Evolutionary conservation across 2,797 vertebrate genomes (phyloP), one percentile per base, ranked within the genome.

Genomic region (Hipposideros larvatus): DNA sequence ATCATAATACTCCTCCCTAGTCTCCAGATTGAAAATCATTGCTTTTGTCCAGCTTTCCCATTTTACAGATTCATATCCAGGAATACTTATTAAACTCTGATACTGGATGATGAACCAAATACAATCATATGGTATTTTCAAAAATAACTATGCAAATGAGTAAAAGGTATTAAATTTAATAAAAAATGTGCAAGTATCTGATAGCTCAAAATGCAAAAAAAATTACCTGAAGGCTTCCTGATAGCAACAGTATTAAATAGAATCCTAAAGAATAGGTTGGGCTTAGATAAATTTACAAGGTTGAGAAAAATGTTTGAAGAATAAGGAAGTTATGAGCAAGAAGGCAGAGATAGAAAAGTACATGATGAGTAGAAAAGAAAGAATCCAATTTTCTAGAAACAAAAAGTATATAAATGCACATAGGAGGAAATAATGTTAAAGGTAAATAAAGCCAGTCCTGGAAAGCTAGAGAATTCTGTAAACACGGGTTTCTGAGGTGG

Each of bases 141-240:
- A 77, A 95, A 82, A 53, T 48, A 88, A 61, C 21, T 73, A 21
- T 48, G 46, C 61, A 90, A 95, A 37, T 73, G 13, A 89, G 28
- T 66, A 46, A 48, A 88, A 86, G 11, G 13, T 77, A 71, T 78
- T 66, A 63, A 31, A 53, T 63, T 70, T 46, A 82, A 70, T 82
- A 94, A 83, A 89, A 78, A 5, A 86, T 68, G 21, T 3, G 16
- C 43, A 77, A 26, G 0, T 87, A 3, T 68, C 34, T 77, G 68
- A 90, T 37, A 34, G 90, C 68, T 92, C 46, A 77, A 78, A 86
- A 83, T 41, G 10, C 22, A 61, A 61, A 46, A 61, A 46, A 63
- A 14, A 71, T 65, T 63, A 70, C 19, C 41, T 46, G 37, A 87
- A 90, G 70, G 1, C 11, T 90, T 79, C 34, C 53, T 74, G 43